Conservation (phyloP, 2,797 vertebrate species). For the Ataeniobius toweri region DNA sequence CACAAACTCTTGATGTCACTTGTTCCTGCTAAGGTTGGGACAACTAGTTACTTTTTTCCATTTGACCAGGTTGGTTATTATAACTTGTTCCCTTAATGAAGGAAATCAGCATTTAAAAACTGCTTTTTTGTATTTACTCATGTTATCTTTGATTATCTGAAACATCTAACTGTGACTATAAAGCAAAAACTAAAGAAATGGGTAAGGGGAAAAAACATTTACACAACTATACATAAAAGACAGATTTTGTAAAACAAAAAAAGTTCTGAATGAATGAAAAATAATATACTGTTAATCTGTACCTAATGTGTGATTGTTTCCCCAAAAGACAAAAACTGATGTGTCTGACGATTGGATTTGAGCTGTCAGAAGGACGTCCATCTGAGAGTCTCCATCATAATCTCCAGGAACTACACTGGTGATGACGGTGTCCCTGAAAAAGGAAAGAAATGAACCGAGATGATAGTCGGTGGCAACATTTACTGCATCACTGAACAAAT, state of each 20-base stretch:
- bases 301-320: slow-evolving; percentile 94
- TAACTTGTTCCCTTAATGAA: not conserved
- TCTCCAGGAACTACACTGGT: slow-evolving; percentile 97
- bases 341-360: slow-evolving; percentile 24
- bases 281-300: slow-evolving; percentile 8
- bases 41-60: not conserved
- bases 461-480: not conserved
- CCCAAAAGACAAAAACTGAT: slow-evolving; percentile 89
- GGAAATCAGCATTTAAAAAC: not conserved
- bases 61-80: too few species aligned
- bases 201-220: not conserved
- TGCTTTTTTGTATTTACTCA: not conserved
- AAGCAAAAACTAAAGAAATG: not conserved
- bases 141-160: not conserved
- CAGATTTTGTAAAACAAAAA: not conserved
- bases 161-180: not conserved
- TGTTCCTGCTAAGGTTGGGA: not conserved
- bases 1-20: not conserved
- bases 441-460: not conserved
- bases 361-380: slow-evolving; percentile 93
- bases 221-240: not conserved
- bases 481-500: not conserved
- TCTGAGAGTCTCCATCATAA: slow-evolving; percentile 97
- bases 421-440: slow-evolving; percentile 79
- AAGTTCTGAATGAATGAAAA: not conserved